A percentile compares a stretch with the other conserved stretches of the same genome.
phyloP scores from a whole-genome alignment of 1,140 invertebrate species.

The Vollenhovia emeryi region DNA sequence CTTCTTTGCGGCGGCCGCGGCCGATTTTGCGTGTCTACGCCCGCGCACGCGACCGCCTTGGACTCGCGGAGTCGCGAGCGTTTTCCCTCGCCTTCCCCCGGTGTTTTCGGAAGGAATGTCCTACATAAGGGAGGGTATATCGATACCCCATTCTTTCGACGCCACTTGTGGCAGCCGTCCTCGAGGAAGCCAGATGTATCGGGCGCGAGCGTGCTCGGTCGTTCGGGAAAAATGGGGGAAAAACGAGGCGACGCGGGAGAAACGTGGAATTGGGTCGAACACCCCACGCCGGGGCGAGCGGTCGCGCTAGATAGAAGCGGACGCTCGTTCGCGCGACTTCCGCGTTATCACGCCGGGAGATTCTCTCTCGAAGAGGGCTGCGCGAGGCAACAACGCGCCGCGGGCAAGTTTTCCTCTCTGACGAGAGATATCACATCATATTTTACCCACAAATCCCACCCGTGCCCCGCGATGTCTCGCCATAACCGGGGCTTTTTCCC shows the following conservation, averaged over 20 bases:
- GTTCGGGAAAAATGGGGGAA: background rate
- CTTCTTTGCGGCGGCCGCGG: background rate
- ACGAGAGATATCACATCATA: slow-evolving; percentile 73
- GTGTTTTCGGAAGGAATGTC: background rate
- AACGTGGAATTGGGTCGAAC: slow-evolving; percentile 38
- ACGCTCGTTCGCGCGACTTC: slow-evolving; percentile 48
- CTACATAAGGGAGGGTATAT: slow-evolving; percentile 7
- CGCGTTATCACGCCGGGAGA: slow-evolving; percentile 60
- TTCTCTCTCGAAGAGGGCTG: slow-evolving; percentile 60
- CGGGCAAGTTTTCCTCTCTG: slow-evolving; percentile 60
- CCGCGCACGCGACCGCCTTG: slow-evolving; percentile 32
- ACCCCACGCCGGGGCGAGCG: background rate
- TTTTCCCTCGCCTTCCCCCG: background rate
- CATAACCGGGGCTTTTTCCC: slow-evolving; percentile 48
- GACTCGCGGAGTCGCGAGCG: background rate
- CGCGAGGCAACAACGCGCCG: slow-evolving; percentile 47
- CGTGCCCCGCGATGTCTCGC: slow-evolving; percentile 53
- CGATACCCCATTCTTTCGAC: background rate
- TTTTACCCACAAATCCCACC: slow-evolving; percentile 72
- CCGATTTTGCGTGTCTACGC: background rate
- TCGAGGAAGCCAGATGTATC: slow-evolving; percentile 16
- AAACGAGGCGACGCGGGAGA: background rate
- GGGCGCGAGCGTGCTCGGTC: slow-evolving; percentile 9
- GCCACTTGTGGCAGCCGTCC: background rate
- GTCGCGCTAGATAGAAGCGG: slow-evolving; percentile 30